phyloP scores from a whole-genome alignment of 2,113 vertebrate species.

The Hippocampus abdominalis region DNA sequence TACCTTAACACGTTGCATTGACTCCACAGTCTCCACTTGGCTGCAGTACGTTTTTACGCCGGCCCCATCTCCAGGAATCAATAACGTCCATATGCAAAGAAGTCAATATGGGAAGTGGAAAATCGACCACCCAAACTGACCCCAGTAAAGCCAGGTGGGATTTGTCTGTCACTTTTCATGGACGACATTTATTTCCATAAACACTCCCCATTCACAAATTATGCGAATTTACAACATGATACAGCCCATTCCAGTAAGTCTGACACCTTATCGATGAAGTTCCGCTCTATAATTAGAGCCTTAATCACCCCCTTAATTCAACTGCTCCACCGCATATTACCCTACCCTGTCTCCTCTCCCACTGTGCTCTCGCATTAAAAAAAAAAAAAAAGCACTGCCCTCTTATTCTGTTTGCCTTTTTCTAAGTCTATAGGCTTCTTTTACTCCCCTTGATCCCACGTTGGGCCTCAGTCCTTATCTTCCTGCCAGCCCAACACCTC shows the following conservation, averaged over 20 bases:
- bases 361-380: conserved; percentile 7
- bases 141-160: neutral
- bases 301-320: conserved; percentile 81
- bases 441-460: conserved; percentile 13
- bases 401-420: conserved; percentile 7
- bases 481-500: conserved; percentile 20
- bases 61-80: neutral
- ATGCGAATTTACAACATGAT: conserved; percentile 21
- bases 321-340: conserved; percentile 66
- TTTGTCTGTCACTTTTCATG: neutral
- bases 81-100: neutral
- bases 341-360: conserved; percentile 29
- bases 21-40: neutral
- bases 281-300: conserved; percentile 76
- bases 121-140: neutral
- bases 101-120: neutral
- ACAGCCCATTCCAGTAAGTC: conserved; percentile 56
- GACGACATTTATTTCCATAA: neutral
- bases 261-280: conserved; percentile 78
- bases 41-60: too few relatives aligned
- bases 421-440: conserved; percentile 1
- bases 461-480: conserved; percentile 10
- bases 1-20: neutral
- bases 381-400: conserved; percentile 7
- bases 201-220: conserved; percentile 9